phyloP scores from a whole-genome alignment of 2,888 invertebrate genomes.

The Coenonympha glycerion region DNA sequence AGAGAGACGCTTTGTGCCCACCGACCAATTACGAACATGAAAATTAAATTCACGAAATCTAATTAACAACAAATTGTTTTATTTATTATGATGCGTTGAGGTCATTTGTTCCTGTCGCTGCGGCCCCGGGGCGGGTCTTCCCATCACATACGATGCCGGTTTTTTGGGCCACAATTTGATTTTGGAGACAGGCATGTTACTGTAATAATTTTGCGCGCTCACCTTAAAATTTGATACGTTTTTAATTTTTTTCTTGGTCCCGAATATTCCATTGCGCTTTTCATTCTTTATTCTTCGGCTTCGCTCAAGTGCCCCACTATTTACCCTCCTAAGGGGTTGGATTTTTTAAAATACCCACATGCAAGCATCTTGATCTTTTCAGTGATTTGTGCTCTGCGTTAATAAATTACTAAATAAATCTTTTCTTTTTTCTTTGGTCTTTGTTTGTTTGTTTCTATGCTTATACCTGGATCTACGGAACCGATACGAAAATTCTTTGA shows the following conservation, averaged over 20 bases:
- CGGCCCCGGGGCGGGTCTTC: constrained; percentile 63
- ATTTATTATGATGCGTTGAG: constrained; percentile 75
- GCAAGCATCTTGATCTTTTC: too few relatives aligned
- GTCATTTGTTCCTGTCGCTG: constrained; percentile 72
- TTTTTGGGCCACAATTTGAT: constrained; percentile 39
- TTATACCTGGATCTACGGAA: too few relatives aligned
- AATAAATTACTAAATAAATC: too few relatives aligned
- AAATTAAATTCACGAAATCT: constrained; percentile 77
- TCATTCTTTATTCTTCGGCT: too few relatives aligned
- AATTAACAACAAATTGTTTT: constrained; percentile 77
- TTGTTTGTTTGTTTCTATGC: too few relatives aligned
- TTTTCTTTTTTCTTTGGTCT: too few relatives aligned
- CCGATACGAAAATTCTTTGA: too few relatives aligned
- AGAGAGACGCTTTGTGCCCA: constrained; percentile 71
- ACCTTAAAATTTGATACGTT: constrained; percentile 27
- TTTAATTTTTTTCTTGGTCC: constrained; percentile 11
- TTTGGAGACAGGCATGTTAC: constrained; percentile 35
- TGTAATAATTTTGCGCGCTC: constrained; percentile 28
- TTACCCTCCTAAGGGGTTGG: too few relatives aligned
- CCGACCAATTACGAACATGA: constrained; percentile 76
- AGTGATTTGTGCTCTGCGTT: too few relatives aligned
- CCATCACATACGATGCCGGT: constrained; percentile 40
- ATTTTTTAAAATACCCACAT: too few relatives aligned
- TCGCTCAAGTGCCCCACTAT: too few relatives aligned
- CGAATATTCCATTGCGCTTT: too few relatives aligned